Base-by-base conservation (phyloP, 2,888 invertebrate genomes). In the Pristionchus japonicus region DNA sequence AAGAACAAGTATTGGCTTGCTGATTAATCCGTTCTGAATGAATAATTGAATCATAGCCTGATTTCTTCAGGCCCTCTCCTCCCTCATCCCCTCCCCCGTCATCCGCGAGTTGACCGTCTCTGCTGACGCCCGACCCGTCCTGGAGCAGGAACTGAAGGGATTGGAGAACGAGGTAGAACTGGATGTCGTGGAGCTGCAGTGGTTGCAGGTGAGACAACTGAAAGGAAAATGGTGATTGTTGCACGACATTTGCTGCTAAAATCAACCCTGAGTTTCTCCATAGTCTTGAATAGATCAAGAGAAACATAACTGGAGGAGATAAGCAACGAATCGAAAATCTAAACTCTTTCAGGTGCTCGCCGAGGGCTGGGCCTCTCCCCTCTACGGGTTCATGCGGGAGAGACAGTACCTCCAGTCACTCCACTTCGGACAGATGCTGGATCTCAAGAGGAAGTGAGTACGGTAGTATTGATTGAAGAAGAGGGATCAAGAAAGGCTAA, bases 361-460 rank as follows among this genome's bases (percentile, higher is more conserved):
- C 2, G 99, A 99, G 96, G 99, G 99, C 0, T 99, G 99, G 99
- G 99, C 98, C 0, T 96, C 97, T 87, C 99, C 99, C 0, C 95
- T 99, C 23, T 96, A 96, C 92, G 99, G 99, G 23, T 99, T 99
- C 94, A 99, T 99, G 99, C 96, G 97, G 57, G 99, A 99, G 96
- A 96, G 97, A 88, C 97, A 99, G 95, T 99, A 97, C 95, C 89
- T 92, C 3, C 92, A 97, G 96, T 90, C 91, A n/a, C 96, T 98
- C 86, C 98, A 99, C 95, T 98, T 98, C 93, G 97, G 97, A 94
- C 97, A 97, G 93, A 95, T 99, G 3, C 96, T 97, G 0, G 96
- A 96, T 91, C 89, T 94, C 88, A 91, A 93, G 88, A 88, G 91
- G 47, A 91, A 92, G 86, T 93, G 23, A 40, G 91, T 49, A 34